phyloP scores from a whole-genome alignment of 2,888 invertebrate genomes.

The Cephalotes varians region DNA sequence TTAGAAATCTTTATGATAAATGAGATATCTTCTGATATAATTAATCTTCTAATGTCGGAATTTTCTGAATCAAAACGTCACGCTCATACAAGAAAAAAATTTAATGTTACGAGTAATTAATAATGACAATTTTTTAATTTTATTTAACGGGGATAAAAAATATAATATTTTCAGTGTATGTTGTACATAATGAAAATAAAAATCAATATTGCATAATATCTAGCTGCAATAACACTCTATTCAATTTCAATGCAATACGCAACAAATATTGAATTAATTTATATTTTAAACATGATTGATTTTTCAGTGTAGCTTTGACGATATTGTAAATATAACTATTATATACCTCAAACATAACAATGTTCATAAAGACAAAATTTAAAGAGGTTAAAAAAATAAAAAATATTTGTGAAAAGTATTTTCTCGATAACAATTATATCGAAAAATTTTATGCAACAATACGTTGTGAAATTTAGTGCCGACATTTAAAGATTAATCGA shows the following conservation, averaged over 20 bases:
- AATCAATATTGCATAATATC: constrained; percentile 1
- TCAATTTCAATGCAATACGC: neutral
- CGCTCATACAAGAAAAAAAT: neutral
- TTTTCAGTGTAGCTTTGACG: neutral
- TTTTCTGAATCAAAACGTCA: neutral
- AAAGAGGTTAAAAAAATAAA: neutral
- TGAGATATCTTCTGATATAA: neutral
- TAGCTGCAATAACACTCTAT: constrained; percentile 18
- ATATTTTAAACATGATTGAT: constrained; percentile 10
- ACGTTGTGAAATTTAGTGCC: neutral
- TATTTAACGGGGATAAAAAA: neutral
- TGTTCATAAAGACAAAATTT: neutral
- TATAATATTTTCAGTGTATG: neutral
- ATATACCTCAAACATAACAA: neutral
- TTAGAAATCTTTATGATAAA: constrained; percentile 8
- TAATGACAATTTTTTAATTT: neutral
- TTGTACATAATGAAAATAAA: neutral
- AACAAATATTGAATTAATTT: constrained; percentile 2
- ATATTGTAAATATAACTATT: neutral
- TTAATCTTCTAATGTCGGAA: constrained; percentile 43
- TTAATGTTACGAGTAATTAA: neutral
- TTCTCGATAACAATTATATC: neutral
- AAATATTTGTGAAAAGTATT: neutral
- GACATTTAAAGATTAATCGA: constrained; percentile 44
- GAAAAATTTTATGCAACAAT: neutral